Evolutionary conservation across 2,888 invertebrate genomes (phyloP).

Genomic region (Cylindroiulus punctatus): DNA sequence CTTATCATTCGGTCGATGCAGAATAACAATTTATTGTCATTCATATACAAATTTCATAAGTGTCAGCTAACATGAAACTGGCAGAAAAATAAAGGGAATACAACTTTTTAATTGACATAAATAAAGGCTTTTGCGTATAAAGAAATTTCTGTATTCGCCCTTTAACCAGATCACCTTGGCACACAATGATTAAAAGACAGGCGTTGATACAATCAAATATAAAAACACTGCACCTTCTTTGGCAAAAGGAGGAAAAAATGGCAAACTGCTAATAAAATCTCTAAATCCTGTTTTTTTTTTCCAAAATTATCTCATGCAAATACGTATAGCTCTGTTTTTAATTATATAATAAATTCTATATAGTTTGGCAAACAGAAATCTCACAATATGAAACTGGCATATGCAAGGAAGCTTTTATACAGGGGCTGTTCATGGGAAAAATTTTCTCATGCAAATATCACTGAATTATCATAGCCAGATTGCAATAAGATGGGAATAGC

Average conservation of each 20-base stretch:
- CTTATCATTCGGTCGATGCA: neutral
- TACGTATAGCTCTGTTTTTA: conserved; percentile 13
- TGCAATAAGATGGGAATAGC: neutral
- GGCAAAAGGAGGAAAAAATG: conserved; percentile 1
- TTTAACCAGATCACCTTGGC: conserved; percentile 24
- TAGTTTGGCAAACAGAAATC: conserved; percentile 10
- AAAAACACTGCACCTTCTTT: neutral
- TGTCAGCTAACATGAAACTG: neutral
- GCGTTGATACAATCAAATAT: neutral
- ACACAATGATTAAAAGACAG: conserved; percentile 2
- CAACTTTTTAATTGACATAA: neutral
- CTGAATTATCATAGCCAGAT: neutral
- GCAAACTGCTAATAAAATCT: conserved; percentile 4
- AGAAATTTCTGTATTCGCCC: neutral
- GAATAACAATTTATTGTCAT: conserved; percentile 13
- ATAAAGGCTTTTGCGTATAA: conserved; percentile 47
- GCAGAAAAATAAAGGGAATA: neutral
- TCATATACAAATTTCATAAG: neutral
- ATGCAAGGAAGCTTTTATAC: neutral
- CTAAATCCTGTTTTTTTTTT: neutral
- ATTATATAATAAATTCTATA: conserved; percentile 27
- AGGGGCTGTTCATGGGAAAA: neutral
- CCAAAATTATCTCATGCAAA: conserved; percentile 25
- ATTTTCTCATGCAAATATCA: neutral
- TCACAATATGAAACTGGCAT: conserved; percentile 7